Conservation (phyloP, 2,113 vertebrate species). For the Nymphicus hollandicus region DNA sequence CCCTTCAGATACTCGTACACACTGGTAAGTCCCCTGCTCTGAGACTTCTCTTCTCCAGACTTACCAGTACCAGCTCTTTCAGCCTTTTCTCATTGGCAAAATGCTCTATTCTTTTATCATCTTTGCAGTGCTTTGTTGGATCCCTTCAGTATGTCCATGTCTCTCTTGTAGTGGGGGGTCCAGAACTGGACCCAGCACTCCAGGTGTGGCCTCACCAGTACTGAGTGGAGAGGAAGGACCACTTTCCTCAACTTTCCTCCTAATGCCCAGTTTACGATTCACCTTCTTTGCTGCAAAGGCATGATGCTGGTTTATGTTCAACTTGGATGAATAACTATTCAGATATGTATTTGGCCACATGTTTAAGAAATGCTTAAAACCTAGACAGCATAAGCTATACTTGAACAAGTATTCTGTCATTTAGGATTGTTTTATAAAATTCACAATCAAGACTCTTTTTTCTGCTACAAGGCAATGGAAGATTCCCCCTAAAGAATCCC, state of each 20-base stretch:
- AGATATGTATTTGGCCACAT: neutral
- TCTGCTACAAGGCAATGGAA: neutral
- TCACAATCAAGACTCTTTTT: neutral
- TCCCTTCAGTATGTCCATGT: neutral
- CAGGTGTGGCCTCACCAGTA: neutral
- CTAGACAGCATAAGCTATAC: neutral
- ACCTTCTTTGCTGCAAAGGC: neutral
- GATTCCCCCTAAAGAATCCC: neutral
- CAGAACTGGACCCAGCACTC: neutral
- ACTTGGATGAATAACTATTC: neutral
- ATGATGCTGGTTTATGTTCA: neutral
- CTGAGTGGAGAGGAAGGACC: neutral
- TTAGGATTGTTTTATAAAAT: neutral
- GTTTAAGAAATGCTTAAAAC: neutral
- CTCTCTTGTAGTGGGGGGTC: neutral
- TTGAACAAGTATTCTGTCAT: neutral
- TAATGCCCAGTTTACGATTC: neutral
- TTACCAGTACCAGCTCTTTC: neutral
- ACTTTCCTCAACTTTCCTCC: neutral
- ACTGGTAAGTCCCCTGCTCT: neutral
- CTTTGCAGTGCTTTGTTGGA: neutral
- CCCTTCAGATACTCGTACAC: neutral
- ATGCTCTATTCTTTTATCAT: neutral
- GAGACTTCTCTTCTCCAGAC: neutral
- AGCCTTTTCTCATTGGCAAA: neutral